Evolutionary conservation across 2,113 vertebrate species (phyloP).

Genomic region (Spizaetus ornatus): DNA sequence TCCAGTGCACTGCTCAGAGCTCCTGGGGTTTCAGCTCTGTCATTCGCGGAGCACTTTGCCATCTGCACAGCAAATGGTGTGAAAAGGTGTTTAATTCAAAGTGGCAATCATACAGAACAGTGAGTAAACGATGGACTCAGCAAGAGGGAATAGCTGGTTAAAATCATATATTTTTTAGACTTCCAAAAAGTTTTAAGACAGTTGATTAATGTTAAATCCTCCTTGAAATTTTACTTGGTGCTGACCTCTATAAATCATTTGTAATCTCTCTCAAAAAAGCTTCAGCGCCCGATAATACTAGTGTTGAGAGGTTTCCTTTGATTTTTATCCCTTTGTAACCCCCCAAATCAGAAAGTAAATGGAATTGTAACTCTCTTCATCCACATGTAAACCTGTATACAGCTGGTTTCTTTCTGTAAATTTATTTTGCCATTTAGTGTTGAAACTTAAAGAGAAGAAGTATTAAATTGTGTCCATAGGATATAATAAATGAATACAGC

Average conservation of each 20-base stretch:
- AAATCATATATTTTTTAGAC: conserved; percentile 20
- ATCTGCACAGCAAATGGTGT: conserved; percentile 35
- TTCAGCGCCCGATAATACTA: conserved; percentile 11
- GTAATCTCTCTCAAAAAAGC: conserved; percentile 34
- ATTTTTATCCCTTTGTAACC: conserved; percentile 53
- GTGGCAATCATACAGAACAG: conserved; percentile 7
- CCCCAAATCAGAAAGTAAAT: conserved; percentile 35
- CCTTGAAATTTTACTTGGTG: conserved; percentile 36
- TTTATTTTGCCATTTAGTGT: conserved; percentile 19
- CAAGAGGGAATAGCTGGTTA: not conserved
- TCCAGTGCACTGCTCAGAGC: not conserved
- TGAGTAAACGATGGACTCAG: conserved; percentile 9
- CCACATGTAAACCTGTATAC: not conserved
- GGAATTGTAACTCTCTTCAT: conserved; percentile 41
- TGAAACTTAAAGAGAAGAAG: conserved; percentile 18
- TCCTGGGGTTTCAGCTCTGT: conserved; percentile 42
- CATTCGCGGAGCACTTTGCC: conserved; percentile 34
- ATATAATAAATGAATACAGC: not conserved
- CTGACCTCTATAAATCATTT: conserved; percentile 37
- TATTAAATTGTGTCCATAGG: not conserved
- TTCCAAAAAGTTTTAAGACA: conserved; percentile 11
- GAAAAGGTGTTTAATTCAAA: conserved; percentile 53
- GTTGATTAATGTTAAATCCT: conserved; percentile 55
- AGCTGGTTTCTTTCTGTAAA: conserved; percentile 11
- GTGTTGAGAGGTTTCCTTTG: conserved; percentile 33